Percentiles rank a stretch among this genome's conserved stretches.
Evolutionary conservation across 2,113 vertebrate species (phyloP).

Genomic region (Ailuropoda melanoleuca): DNA sequence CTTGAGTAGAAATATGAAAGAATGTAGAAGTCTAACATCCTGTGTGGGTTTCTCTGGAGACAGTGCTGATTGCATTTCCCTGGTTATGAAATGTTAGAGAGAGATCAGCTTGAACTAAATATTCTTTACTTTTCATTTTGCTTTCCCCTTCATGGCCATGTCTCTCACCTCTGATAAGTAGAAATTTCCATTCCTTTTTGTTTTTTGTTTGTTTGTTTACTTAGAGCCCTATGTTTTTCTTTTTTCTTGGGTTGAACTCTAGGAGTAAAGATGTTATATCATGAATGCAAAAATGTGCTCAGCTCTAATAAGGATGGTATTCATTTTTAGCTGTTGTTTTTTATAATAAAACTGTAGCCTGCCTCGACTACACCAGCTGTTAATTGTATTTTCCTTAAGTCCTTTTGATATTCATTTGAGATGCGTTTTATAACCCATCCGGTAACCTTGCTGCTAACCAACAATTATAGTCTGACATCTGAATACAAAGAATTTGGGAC

Average conservation of each 20-base stretch:
- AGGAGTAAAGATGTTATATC: conserved; percentile 21
- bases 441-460: conserved; percentile 74
- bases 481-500: conserved; percentile 77
- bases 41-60: conserved; percentile 5
- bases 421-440: conserved; percentile 71
- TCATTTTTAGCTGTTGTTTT: not conserved
- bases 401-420: conserved; percentile 60
- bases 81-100: not conserved
- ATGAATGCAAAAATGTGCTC: not conserved
- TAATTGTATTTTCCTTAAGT: conserved; percentile 58
- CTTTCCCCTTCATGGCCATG: not conserved
- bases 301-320: not conserved
- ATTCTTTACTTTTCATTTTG: conserved; percentile 34
- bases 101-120: not conserved
- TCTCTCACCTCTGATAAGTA: conserved; percentile 9
- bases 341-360: not conserved
- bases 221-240: not conserved
- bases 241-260: not conserved
- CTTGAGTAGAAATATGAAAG: conserved; percentile 20
- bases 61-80: not conserved
- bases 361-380: conserved; percentile 44
- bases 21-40: not conserved
- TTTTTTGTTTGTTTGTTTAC: not conserved
- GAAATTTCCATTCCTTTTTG: not conserved
- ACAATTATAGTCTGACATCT: conserved; percentile 74